Conservation (phyloP, 1,140 invertebrate genomes). For the Limonius californicus region DNA sequence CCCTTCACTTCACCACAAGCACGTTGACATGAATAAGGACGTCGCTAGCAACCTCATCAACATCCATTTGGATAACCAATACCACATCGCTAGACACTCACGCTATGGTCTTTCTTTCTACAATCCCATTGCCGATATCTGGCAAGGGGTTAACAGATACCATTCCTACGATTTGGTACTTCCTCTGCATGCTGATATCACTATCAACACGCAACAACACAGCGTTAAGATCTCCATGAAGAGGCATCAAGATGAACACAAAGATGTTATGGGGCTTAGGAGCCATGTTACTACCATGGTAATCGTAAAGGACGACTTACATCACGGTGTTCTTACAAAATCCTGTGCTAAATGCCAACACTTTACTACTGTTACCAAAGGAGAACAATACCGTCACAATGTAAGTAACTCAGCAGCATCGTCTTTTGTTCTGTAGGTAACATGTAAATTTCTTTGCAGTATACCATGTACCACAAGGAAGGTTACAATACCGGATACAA, state of each 20-base stretch:
- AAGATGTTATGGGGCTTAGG: constrained; percentile 35
- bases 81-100: constrained; percentile 22
- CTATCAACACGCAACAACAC: constrained; percentile 34
- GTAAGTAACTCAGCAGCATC: constrained; percentile 36
- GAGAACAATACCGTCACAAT: constrained; percentile 31
- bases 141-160: constrained; percentile 39
- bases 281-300: constrained; percentile 39
- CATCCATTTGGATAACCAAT: constrained; percentile 23
- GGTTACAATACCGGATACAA: no score
- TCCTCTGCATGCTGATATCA: constrained; percentile 39
- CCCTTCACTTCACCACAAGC: constrained; percentile 35
- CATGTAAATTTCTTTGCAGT: no score
- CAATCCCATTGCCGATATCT: constrained; percentile 35
- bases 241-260: constrained; percentile 35
- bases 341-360: constrained; percentile 40
- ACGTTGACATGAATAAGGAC: constrained; percentile 31
- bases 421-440: no score
- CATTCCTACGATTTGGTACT: constrained; percentile 35
- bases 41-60: constrained; percentile 41
- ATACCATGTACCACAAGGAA: no score
- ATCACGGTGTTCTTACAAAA: constrained; percentile 34
- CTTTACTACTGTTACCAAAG: constrained; percentile 36
- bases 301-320: constrained; percentile 39
- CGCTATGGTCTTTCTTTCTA: constrained; percentile 29
- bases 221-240: constrained; percentile 40